These are phyloP conservation scores for Myiotriccus ornatus DNA, from an alignment of 2,797 vertebrate species.

Conservation along the genomic window DNA sequence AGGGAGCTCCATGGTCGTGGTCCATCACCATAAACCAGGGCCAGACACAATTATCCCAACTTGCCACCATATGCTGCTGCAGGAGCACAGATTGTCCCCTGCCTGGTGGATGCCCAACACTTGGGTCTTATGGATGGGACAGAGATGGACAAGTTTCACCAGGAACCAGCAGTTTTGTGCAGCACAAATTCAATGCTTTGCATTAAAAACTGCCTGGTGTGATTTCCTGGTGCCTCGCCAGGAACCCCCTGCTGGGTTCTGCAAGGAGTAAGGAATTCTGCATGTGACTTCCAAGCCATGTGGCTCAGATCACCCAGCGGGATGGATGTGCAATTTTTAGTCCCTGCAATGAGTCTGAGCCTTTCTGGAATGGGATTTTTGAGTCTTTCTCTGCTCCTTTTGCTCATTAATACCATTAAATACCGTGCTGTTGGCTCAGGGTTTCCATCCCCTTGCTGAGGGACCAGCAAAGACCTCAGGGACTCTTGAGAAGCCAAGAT, in stretches of 20 bases:
- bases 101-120: neutral
- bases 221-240: neutral
- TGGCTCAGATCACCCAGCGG: neutral
- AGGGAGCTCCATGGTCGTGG: rapidly evolving
- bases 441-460: neutral
- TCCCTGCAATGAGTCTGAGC: rapidly evolving
- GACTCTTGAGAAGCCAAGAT: neutral
- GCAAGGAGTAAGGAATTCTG: neutral
- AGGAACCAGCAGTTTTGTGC: neutral
- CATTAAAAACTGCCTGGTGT: neutral
- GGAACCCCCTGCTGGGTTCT: neutral
- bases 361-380: neutral
- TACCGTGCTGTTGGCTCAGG: neutral
- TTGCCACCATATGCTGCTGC: neutral
- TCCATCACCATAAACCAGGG: neutral
- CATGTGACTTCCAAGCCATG: rapidly evolving
- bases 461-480: neutral
- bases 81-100: neutral
- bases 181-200: neutral
- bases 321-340: neutral
- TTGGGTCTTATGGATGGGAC: neutral
- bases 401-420: neutral
- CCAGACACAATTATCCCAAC: neutral
- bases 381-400: neutral
- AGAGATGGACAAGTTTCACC: neutral